phyloP scores from a whole-genome alignment of 2,888 invertebrate genomes.

The Caenorhabditis macrosperma region DNA sequence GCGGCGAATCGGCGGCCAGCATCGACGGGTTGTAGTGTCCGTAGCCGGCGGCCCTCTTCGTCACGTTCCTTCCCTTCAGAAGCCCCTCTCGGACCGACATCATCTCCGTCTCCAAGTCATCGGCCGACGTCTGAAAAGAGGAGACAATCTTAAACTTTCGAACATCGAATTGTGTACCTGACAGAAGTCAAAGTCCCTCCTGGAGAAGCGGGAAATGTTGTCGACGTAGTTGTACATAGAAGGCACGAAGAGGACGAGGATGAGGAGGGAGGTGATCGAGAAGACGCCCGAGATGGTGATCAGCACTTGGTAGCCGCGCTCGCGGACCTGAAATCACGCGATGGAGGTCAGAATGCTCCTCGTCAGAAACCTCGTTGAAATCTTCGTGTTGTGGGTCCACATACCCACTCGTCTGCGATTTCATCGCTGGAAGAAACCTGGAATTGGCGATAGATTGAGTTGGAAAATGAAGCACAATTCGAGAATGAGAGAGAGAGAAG shows the following conservation, averaged over 20 bases:
- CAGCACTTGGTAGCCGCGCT: conserved; percentile 66
- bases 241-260: conserved; percentile 76
- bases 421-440: conserved; percentile 38
- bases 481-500: conserved; percentile 32
- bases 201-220: conserved; percentile 74
- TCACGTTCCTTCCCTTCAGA: conserved; percentile 54
- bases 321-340: conserved; percentile 55
- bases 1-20: conserved; percentile 74
- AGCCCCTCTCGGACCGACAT: conserved; percentile 62
- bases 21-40: conserved; percentile 76
- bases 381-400: conserved; percentile 47
- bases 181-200: conserved; percentile 77
- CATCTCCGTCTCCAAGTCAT: conserved; percentile 77
- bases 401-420: conserved; percentile 51
- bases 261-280: conserved; percentile 73
- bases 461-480: too few relatives aligned
- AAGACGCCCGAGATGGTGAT: conserved; percentile 73
- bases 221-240: conserved; percentile 79
- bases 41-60: conserved; percentile 62
- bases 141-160: not conserved
- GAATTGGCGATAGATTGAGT: too few relatives aligned
- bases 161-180: too few relatives aligned
- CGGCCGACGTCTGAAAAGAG: conserved; percentile 68
- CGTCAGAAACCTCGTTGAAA: conserved; percentile 47
- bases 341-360: not conserved